Conservation (phyloP, 2,797 vertebrate genomes). For the Arremon aurantiirostris region DNA sequence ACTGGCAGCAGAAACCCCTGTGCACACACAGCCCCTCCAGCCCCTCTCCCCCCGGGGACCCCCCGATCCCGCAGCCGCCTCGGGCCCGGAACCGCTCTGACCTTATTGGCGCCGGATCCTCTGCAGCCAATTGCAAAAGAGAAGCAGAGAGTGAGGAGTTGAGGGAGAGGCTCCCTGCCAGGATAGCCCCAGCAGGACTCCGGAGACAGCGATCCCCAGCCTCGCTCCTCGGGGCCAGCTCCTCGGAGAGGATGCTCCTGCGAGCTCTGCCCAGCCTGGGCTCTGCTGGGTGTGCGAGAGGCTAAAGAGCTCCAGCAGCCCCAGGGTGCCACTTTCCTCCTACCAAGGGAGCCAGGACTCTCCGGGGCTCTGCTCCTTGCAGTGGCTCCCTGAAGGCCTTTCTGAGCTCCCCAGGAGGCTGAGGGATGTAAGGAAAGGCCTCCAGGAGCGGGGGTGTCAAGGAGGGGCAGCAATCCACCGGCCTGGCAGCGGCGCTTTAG, state of each 20-base stretch:
- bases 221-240: background rate
- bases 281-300: background rate
- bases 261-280: background rate
- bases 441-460: rapidly evolving
- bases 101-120: slow-evolving; percentile 63
- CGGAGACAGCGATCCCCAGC: background rate
- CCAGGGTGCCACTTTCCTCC: background rate
- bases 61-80: background rate
- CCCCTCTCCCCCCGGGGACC: background rate
- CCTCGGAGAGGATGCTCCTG: rapidly evolving
- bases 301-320: background rate
- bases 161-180: background rate
- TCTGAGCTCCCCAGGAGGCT: background rate
- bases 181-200: background rate
- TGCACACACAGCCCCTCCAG: background rate
- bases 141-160: slow-evolving; percentile 72
- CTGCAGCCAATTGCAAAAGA: slow-evolving; percentile 78
- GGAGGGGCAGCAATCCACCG: background rate
- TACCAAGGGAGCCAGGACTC: background rate
- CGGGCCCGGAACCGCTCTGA: slow-evolving; percentile 29
- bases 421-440: background rate
- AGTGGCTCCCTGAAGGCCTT: background rate
- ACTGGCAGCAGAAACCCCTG: slow-evolving; percentile 32
- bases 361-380: background rate
- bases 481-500: rapidly evolving